Evolutionary conservation across 2,797 vertebrate species (phyloP).

Genomic region (Argyrosomus regius): DNA sequence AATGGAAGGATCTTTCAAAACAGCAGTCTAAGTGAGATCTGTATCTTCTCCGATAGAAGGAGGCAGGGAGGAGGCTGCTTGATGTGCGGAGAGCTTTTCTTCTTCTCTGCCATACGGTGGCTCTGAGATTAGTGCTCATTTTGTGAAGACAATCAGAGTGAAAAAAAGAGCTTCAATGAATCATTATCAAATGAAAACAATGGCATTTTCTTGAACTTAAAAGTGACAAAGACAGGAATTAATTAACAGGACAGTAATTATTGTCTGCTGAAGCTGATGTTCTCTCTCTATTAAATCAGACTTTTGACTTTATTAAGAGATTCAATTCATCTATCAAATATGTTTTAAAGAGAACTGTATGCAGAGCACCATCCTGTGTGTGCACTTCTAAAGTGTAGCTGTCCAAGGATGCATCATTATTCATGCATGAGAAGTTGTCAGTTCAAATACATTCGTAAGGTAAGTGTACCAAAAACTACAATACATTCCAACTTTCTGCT

Average conservation of each 20-base stretch:
- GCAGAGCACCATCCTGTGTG: neutral
- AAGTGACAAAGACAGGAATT: constrained; percentile 34
- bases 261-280: constrained; percentile 12
- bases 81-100: constrained; percentile 56
- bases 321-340: neutral
- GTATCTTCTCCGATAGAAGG: constrained; percentile 53
- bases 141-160: constrained; percentile 33
- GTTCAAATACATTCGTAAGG: neutral
- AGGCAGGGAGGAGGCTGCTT: constrained; percentile 37
- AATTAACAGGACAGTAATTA: constrained; percentile 15
- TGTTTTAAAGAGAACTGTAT: neutral
- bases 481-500: neutral
- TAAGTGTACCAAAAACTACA: neutral
- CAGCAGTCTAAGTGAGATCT: constrained; percentile 65
- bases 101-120: constrained; percentile 24
- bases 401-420: neutral
- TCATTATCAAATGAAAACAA: constrained; percentile 36
- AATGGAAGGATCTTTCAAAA: constrained; percentile 58
- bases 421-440: neutral
- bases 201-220: constrained; percentile 24
- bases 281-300: neutral
- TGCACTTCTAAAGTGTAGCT: neutral
- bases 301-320: neutral
- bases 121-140: constrained; percentile 57
- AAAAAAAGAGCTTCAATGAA: neutral